Evolutionary conservation across 2,888 invertebrate genomes (phyloP).

Genomic region (Standfussiana lucernea): DNA sequence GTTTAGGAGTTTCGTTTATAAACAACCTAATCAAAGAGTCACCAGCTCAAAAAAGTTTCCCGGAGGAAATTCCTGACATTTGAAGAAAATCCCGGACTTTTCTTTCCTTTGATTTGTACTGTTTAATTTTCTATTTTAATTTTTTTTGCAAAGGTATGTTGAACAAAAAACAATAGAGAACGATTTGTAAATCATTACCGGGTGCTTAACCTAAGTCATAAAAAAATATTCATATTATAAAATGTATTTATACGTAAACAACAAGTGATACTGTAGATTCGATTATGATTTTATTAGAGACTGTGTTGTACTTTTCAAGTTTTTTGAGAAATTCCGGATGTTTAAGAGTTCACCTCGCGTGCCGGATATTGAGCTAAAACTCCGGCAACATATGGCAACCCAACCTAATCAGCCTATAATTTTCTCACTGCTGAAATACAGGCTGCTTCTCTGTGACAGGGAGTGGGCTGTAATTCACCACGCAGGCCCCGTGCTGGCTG

Average conservation of each 20-base stretch:
- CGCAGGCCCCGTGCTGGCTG: too few relatives aligned
- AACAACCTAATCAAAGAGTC: neutral
- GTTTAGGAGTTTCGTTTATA: neutral
- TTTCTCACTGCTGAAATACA: neutral
- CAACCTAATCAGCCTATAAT: neutral
- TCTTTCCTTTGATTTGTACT: neutral
- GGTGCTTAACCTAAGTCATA: neutral
- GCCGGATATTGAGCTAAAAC: too few relatives aligned
- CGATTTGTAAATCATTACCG: neutral
- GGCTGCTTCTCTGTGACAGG: neutral
- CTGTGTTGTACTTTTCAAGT: neutral
- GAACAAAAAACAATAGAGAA: too few relatives aligned
- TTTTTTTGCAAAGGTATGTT: too few relatives aligned
- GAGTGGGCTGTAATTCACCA: neutral
- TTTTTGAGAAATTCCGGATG: too few relatives aligned
- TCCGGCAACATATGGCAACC: too few relatives aligned
- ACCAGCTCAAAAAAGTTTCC: neutral
- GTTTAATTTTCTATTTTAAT: neutral
- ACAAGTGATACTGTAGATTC: too few relatives aligned
- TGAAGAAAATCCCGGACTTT: neutral
- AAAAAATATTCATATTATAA: neutral
- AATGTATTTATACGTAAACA: neutral
- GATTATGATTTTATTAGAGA: neutral
- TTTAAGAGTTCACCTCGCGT: too few relatives aligned
- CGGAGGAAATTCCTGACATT: neutral